phyloP scores from a whole-genome alignment of 2,888 invertebrate genomes.

The Phyllotreta striolata region DNA sequence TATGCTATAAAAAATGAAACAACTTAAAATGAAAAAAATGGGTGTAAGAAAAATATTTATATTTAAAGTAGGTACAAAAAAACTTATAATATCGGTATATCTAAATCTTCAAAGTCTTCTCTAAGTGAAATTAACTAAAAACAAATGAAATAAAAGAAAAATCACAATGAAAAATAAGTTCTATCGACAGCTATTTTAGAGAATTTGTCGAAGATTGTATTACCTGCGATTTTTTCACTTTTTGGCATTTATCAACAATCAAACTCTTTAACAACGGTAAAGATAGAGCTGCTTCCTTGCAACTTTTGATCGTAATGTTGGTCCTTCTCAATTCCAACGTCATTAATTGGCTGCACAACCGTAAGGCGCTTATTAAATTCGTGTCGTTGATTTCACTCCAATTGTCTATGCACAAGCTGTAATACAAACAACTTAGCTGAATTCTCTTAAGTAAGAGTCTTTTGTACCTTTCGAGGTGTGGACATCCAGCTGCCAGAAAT shows the following conservation, averaged over 20 bases:
- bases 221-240: slow-evolving; percentile 51
- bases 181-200: background rate
- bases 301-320: slow-evolving; percentile 52
- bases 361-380: slow-evolving; percentile 49
- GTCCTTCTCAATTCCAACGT: slow-evolving; percentile 48
- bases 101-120: slow-evolving; percentile 32
- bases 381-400: slow-evolving; percentile 53
- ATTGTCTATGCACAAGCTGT: slow-evolving; percentile 49
- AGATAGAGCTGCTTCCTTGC: slow-evolving; percentile 50
- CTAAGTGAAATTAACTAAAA: slow-evolving; percentile 30
- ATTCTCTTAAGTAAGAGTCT: background rate
- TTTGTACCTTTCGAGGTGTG: slow-evolving; percentile 49
- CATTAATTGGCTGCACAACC: slow-evolving; percentile 49
- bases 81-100: slow-evolving; percentile 31
- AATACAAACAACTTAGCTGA: slow-evolving; percentile 27
- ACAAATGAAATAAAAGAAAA: slow-evolving; percentile 18
- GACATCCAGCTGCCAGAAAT: slow-evolving; percentile 52
- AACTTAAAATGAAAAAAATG: background rate
- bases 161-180: too few species aligned
- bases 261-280: slow-evolving; percentile 48
- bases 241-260: slow-evolving; percentile 50
- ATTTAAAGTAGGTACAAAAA: slow-evolving; percentile 22
- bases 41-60: slow-evolving; percentile 21
- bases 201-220: too few species aligned
- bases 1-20: slow-evolving; percentile 3